phyloP scores from a whole-genome alignment of 2,113 vertebrate species.

The Vimba vimba region DNA sequence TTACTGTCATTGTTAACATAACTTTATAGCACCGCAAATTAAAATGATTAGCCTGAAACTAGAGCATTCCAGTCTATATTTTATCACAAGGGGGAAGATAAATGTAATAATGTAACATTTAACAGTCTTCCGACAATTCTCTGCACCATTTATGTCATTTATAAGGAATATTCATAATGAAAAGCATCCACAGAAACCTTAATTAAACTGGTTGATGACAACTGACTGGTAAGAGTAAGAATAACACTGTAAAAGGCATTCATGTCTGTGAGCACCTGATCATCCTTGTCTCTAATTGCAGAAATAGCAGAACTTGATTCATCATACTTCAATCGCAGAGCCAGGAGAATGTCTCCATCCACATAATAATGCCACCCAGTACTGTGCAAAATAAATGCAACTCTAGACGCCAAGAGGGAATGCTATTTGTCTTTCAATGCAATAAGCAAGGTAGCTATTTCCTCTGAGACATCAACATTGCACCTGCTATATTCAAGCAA shows the following conservation, averaged over 20 bases:
- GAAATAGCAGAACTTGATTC: constrained; percentile 1
- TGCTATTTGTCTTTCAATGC: constrained; percentile 21
- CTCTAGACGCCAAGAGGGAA: not conserved
- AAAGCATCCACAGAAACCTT: not conserved
- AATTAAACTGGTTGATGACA: not conserved
- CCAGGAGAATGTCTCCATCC: not conserved
- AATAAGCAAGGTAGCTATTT: constrained; percentile 26
- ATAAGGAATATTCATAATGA: not conserved
- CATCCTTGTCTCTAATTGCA: not conserved
- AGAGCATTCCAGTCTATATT: not conserved
- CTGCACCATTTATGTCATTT: not conserved
- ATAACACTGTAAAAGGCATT: not conserved
- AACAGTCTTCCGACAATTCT: not conserved
- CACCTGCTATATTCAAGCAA: constrained; percentile 13
- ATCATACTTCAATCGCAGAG: constrained; percentile 15
- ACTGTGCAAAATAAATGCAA: constrained; percentile 23
- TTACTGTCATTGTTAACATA: not conserved
- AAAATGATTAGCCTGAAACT: not conserved
- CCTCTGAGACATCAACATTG: constrained; percentile 13
- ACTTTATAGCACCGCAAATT: not conserved
- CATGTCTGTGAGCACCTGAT: not conserved
- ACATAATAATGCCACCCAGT: constrained; percentile 2
- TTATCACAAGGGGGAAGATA: not conserved
- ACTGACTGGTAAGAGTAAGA: not conserved
- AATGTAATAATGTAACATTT: not conserved